Conservation (phyloP, 1,140 invertebrate genomes). For the Drosophila jambulina region DNA sequence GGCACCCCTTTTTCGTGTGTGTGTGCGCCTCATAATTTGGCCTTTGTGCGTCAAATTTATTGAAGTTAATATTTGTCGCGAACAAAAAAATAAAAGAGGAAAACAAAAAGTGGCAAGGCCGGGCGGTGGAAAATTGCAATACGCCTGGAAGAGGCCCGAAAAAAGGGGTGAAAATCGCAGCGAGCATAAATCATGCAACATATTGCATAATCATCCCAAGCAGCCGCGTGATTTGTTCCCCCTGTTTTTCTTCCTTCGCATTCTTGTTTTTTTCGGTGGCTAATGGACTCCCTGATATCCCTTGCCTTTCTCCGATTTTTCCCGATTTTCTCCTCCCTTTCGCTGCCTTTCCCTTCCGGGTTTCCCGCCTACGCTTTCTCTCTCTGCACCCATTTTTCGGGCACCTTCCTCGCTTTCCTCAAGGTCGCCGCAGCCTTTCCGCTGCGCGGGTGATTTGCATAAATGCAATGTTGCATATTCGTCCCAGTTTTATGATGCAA, state of each 20-base stretch:
- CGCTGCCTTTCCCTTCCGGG: neutral
- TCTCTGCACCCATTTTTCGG: neutral
- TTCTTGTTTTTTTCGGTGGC: neutral
- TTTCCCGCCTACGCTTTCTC: neutral
- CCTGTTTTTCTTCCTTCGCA: conserved; percentile 1
- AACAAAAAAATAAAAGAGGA: neutral
- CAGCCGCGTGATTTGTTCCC: conserved; percentile 44
- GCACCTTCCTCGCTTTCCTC: neutral
- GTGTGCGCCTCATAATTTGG: conserved; percentile 56
- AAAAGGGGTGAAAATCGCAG: conserved; percentile 56
- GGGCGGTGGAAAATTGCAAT: conserved; percentile 42
- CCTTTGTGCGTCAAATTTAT: conserved; percentile 75
- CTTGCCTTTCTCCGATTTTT: neutral
- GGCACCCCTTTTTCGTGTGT: conserved; percentile 50
- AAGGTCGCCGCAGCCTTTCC: conserved; percentile 41
- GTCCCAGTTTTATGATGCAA: conserved; percentile 73
- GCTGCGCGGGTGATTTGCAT: conserved; percentile 58
- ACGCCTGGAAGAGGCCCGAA: neutral
- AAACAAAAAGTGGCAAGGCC: conserved; percentile 2
- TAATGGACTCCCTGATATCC: conserved; percentile 23
- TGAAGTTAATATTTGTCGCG: conserved; percentile 82
- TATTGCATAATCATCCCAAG: conserved; percentile 82
- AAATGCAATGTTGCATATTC: conserved; percentile 69
- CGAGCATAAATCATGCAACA: conserved; percentile 83
- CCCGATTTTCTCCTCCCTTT: neutral